Base-by-base conservation (phyloP, 2,888 invertebrate species). In the Pollenia angustigena region DNA sequence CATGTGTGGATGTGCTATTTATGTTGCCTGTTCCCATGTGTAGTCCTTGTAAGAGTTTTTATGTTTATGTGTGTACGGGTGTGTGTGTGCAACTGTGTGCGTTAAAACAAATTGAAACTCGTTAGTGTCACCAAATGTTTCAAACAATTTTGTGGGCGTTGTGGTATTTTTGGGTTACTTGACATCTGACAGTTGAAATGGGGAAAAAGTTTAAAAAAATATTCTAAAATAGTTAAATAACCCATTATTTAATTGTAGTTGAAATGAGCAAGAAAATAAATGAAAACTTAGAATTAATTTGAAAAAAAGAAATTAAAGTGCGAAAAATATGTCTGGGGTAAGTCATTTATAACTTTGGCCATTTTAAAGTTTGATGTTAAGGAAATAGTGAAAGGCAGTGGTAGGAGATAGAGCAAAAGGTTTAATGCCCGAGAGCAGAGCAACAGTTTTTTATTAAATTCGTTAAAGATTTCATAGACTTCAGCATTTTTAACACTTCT, bases 81-180 rank as follows among this genome's bases (percentile, higher is more conserved):
- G 14, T 80, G 14, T 50, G 12, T 62, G 14, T 78, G 64, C 48
- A 48, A n/a, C 54, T 78, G 79, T 69, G 75, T 86, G 81, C 82
- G 72, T 85, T 83, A 84, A 85, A 88, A 88, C 85, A 88, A 88
- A 88, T 88, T 88, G 88, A 88, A 88, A 88, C 88, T 88, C 88
- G 88, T 88, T 88, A 88, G 87, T 88, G 88, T 88, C 88, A 88
- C 84, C 88, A 85, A 87, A 87, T 87, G 87, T 87, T 88, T 88
- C 87, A 88, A 88, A 88, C 88, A 88, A 88, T 88, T 88, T 88
- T 88, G 88, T 88, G 88, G 88, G 88, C 88, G 88, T 87, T 87
- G 88, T 82, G 88, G 88, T 88, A 88, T 85, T 87, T 87, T 80
- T 80, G 81, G 85, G 85, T 85, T 83, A 86, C 87, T 88, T 81